Percentiles rank a stretch among this genome's conserved stretches.
These are phyloP conservation scores for Stichopus horrens DNA, from an alignment of 53 echinoderm and acorn worm genomes.

Conservation along the genomic window DNA sequence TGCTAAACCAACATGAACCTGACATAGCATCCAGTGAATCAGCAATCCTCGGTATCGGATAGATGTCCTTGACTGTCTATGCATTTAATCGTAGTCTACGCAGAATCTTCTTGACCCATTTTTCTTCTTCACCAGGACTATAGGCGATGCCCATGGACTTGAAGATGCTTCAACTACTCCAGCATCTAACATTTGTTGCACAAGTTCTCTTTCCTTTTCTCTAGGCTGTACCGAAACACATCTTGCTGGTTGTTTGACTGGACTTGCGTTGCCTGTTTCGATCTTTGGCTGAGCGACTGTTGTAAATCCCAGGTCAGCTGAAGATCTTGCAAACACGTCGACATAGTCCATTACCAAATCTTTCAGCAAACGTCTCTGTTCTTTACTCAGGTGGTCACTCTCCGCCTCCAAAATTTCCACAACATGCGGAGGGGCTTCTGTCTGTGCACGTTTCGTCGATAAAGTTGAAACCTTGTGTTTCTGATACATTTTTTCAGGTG, in stretches of 20 bases:
- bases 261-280: constrained; percentile 40
- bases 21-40: constrained; percentile 51
- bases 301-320: not conserved
- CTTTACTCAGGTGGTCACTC: not conserved
- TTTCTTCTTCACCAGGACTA: constrained; percentile 50
- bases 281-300: constrained; percentile 47
- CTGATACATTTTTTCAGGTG: too few relatives aligned
- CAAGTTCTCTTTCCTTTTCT: constrained; percentile 24
- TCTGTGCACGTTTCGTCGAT: not conserved
- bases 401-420: not conserved
- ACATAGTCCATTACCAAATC: not conserved
- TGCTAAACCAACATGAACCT: constrained; percentile 45
- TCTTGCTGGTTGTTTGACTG: constrained; percentile 45
- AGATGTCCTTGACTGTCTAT: constrained; percentile 44
- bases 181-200: constrained; percentile 43
- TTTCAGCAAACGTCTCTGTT: not conserved
- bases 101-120: constrained; percentile 18
- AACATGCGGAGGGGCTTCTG: not conserved
- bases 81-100: constrained; percentile 52
- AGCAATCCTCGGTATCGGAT: constrained; percentile 52
- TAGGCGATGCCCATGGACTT: constrained; percentile 48
- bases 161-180: constrained; percentile 47
- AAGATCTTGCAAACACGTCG: constrained; percentile 22
- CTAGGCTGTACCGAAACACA: constrained; percentile 27
- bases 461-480: too few relatives aligned